A percentile compares a stretch with the other conserved stretches of the same genome.
Evolutionary conservation across 2,113 vertebrate genomes (phyloP).

Genomic region (Mugil cephalus): DNA sequence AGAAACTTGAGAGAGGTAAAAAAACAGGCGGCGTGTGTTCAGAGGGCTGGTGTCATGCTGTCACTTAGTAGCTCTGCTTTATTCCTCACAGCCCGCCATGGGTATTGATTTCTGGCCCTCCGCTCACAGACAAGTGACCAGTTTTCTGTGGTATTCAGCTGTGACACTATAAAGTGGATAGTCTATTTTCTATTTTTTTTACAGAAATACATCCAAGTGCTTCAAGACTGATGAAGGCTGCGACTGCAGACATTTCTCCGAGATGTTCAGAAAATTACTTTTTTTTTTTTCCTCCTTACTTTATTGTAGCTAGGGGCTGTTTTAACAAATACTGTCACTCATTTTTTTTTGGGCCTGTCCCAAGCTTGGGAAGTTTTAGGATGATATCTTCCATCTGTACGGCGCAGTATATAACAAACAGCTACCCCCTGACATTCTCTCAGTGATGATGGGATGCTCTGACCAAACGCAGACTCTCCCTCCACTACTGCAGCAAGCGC

Average conservation of each 20-base stretch:
- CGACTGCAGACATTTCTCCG: constrained; percentile 37
- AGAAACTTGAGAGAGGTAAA: constrained; percentile 33
- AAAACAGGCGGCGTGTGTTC: constrained; percentile 26
- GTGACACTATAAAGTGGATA: constrained; percentile 54
- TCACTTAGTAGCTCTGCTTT: constrained; percentile 60
- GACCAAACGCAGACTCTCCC: too few species aligned
- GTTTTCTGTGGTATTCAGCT: constrained; percentile 58
- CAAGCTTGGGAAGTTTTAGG: too few species aligned
- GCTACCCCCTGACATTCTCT: too few species aligned
- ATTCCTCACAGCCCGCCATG: constrained; percentile 55
- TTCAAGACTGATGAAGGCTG: constrained; percentile 31
- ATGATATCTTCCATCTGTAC: too few species aligned
- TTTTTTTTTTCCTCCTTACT: neutral
- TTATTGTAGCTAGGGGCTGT: constrained; percentile 34
- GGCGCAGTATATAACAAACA: too few species aligned
- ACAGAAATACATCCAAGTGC: constrained; percentile 44
- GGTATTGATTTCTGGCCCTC: constrained; percentile 67
- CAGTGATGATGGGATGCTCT: too few species aligned
- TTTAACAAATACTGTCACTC: constrained; percentile 35
- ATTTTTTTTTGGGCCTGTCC: too few species aligned
- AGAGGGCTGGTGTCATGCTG: constrained; percentile 37
- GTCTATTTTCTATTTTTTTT: constrained; percentile 18
- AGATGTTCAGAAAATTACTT: constrained; percentile 39
- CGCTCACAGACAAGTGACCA: constrained; percentile 50
- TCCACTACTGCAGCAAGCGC: too few species aligned